Percentiles rank a stretch among this genome's conserved stretches.
phyloP scores from a whole-genome alignment of 2,797 vertebrate species.

The Odontamblyopus rebecca region DNA sequence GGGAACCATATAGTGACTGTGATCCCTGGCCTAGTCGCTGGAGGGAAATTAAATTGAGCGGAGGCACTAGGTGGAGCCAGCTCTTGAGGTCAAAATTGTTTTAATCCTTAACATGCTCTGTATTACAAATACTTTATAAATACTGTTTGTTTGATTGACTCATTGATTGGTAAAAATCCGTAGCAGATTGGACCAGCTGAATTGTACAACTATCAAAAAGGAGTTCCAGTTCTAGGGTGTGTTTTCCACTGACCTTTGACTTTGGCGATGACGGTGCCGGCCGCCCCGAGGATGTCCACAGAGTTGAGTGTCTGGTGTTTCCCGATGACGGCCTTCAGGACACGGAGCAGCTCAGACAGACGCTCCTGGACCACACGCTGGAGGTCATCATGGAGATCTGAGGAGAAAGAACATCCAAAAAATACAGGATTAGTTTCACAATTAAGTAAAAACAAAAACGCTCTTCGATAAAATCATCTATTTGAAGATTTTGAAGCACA shows the following conservation, averaged over 20 bases:
- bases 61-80: too few species aligned
- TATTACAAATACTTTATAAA: too few species aligned
- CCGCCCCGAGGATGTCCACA: conserved; percentile 90
- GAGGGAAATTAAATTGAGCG: too few species aligned
- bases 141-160: too few species aligned
- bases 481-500: background rate
- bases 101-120: background rate
- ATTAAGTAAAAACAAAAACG: background rate
- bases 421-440: background rate
- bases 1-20: too few species aligned
- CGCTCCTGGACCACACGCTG: conserved; percentile 86
- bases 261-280: conserved; percentile 92
- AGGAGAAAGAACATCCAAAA: background rate
- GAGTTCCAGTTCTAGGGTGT: background rate
- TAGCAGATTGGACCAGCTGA: too few species aligned
- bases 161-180: too few species aligned
- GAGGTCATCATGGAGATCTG: conserved; percentile 82
- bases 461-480: background rate
- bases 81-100: background rate
- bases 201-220: too few species aligned
- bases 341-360: conserved; percentile 85
- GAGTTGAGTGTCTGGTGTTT: conserved; percentile 95
- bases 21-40: too few species aligned
- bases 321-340: conserved; percentile 88
- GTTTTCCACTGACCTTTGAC: conserved; percentile 87